These are phyloP conservation scores for Radopholus similis DNA, from an alignment of 1,140 invertebrate genomes.

Conservation along the genomic window DNA sequence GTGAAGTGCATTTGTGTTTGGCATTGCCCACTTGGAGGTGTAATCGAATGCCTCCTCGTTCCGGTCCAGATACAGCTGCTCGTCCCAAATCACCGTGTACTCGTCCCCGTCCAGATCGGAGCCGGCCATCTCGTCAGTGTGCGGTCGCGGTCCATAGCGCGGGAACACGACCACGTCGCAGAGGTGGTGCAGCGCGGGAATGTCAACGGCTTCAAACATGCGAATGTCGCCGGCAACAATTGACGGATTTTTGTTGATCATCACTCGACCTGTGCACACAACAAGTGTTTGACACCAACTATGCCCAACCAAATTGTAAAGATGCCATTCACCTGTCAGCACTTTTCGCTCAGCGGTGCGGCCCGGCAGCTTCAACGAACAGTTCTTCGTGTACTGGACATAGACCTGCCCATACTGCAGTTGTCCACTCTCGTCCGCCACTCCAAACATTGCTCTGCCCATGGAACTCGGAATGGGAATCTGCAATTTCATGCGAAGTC, in stretches of 20 bases:
- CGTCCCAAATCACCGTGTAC: conserved; percentile 61
- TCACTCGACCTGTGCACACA: conserved; percentile 43
- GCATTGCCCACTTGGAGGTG: conserved; percentile 34
- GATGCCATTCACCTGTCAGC: conserved; percentile 10
- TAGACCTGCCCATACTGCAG: conserved; percentile 61
- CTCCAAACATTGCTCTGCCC: conserved; percentile 61
- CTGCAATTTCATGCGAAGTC: conserved; percentile 42
- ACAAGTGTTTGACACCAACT: conserved; percentile 7
- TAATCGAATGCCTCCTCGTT: conserved; percentile 60
- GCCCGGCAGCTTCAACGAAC: conserved; percentile 20
- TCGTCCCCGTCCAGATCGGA: conserved; percentile 62
- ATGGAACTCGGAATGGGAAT: conserved; percentile 55
- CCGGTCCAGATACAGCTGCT: conserved; percentile 48
- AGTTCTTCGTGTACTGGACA: conserved; percentile 55
- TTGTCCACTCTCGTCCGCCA: conserved; percentile 60
- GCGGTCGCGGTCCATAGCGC: conserved; percentile 60
- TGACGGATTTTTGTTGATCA: conserved; percentile 62
- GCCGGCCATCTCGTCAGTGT: conserved; percentile 63
- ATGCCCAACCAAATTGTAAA: conserved; percentile 9
- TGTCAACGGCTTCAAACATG: conserved; percentile 61
- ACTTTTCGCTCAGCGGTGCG: conserved; percentile 26
- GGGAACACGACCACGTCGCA: conserved; percentile 63
- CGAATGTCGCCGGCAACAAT: conserved; percentile 62
- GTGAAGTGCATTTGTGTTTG: background rate
- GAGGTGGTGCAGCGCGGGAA: conserved; percentile 59